phyloP scores from a whole-genome alignment of 2,888 invertebrate genomes.

The Hypsopygia costalis region DNA sequence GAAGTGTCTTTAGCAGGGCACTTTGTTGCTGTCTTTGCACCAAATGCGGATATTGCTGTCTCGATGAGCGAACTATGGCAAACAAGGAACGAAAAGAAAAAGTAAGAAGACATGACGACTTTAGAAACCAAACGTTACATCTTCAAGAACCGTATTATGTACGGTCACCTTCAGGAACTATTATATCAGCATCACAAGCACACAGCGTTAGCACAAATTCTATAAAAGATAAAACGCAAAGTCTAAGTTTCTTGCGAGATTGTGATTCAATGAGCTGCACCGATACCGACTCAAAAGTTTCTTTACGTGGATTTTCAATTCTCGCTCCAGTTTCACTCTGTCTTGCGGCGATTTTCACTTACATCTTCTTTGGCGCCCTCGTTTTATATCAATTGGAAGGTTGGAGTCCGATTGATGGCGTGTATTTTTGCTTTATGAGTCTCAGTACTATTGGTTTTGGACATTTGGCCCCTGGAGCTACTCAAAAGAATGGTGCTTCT shows the following conservation, averaged over 20 bases:
- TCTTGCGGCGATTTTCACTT: slow-evolving; percentile 92
- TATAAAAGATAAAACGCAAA: slow-evolving; percentile 66
- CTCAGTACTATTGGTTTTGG: slow-evolving; percentile 96
- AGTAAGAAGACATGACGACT: slow-evolving; percentile 85
- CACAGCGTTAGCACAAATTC: slow-evolving; percentile 64
- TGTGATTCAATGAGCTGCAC: slow-evolving; percentile 81
- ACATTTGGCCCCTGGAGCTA: slow-evolving; percentile 88
- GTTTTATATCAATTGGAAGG: slow-evolving; percentile 94
- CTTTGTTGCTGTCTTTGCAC: slow-evolving; percentile 92
- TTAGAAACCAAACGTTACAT: slow-evolving; percentile 80
- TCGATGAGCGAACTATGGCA: slow-evolving; percentile 90
- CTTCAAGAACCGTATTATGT: slow-evolving; percentile 88
- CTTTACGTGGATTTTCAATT: slow-evolving; percentile 87
- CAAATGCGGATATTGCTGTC: slow-evolving; percentile 93
- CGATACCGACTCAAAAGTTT: slow-evolving; percentile 85
- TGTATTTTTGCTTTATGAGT: slow-evolving; percentile 98
- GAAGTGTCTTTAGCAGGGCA: slow-evolving; percentile 90
- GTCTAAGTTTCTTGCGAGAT: slow-evolving; percentile 67
- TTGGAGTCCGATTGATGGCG: slow-evolving; percentile 94
- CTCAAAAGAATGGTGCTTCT: slow-evolving; percentile 69
- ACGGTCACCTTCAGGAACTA: slow-evolving; percentile 73
- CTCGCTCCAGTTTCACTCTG: slow-evolving; percentile 94
- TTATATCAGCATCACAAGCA: slow-evolving; percentile 75
- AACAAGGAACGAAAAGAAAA: slow-evolving; percentile 90
- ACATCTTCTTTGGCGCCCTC: slow-evolving; percentile 94